phyloP scores from a whole-genome alignment of 2,797 vertebrate species.

The Phyllotis vaccarum region DNA sequence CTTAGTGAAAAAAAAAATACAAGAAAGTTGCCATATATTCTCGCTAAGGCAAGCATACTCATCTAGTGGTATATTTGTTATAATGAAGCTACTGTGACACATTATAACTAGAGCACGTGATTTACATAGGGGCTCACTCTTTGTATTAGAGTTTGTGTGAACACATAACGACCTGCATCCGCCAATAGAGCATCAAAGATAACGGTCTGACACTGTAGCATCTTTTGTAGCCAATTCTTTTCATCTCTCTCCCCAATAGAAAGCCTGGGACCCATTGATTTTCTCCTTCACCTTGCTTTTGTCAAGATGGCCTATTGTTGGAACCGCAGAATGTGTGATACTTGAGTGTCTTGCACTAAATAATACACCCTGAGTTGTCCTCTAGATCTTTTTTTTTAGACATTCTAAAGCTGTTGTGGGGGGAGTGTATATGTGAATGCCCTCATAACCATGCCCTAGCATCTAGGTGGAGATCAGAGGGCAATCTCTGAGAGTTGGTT shows the following conservation, averaged over 20 bases:
- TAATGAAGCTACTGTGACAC: neutral
- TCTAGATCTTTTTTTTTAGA: neutral
- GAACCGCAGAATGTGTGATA: neutral
- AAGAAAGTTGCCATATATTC: neutral
- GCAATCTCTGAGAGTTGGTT: neutral
- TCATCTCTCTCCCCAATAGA: neutral
- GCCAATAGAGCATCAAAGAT: neutral
- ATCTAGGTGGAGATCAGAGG: neutral
- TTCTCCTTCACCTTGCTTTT: neutral
- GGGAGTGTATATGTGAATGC: neutral
- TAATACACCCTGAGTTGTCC: neutral
- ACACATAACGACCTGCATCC: neutral
- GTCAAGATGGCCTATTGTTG: neutral
- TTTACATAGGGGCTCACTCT: neutral
- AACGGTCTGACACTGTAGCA: neutral
- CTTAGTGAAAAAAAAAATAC: neutral
- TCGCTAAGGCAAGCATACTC: accelerated
- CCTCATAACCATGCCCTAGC: neutral
- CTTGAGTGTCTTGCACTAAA: neutral
- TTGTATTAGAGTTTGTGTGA: neutral
- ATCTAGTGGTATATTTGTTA: neutral
- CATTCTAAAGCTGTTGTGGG: neutral
- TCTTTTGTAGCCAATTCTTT: neutral
- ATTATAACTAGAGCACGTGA: too few species aligned
- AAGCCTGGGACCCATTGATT: neutral